Conservation (phyloP, 2,888 invertebrate genomes). For the Limnephilus lunatus region DNA sequence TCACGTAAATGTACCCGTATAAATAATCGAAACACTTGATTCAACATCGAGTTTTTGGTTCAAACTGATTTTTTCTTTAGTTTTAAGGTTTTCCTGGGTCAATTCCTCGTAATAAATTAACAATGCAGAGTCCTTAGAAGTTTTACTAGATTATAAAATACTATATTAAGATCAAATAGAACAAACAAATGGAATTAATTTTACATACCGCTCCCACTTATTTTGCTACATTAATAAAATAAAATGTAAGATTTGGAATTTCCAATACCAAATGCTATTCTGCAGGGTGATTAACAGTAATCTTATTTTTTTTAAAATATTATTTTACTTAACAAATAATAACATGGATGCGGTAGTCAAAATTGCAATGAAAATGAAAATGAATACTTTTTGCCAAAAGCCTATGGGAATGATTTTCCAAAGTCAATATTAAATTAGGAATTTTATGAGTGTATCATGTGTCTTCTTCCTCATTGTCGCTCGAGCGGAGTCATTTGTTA, state of each 20-base stretch:
- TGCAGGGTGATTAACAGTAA: background rate
- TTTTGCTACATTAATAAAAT: no score
- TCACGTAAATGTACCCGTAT: background rate
- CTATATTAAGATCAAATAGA: no score
- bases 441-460: constrained; percentile 15
- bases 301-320: background rate
- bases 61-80: no score
- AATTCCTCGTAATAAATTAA: background rate
- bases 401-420: background rate
- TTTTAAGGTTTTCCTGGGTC: background rate
- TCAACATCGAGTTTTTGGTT: background rate
- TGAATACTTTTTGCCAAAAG: background rate
- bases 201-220: no score
- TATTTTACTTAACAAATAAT: no score
- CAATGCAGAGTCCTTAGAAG: no score
- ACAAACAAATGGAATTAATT: no score
- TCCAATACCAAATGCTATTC: no score
- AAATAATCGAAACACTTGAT: background rate
- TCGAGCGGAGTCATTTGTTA: constrained; percentile 49
- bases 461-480: constrained; percentile 28
- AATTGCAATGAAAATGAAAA: no score
- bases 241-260: no score
- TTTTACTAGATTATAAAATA: no score
- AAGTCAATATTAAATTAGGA: background rate
- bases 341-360: no score